These are phyloP conservation scores for Urosaurus nigricauda DNA, from an alignment of 2,797 vertebrate species.

Conservation along the genomic window DNA sequence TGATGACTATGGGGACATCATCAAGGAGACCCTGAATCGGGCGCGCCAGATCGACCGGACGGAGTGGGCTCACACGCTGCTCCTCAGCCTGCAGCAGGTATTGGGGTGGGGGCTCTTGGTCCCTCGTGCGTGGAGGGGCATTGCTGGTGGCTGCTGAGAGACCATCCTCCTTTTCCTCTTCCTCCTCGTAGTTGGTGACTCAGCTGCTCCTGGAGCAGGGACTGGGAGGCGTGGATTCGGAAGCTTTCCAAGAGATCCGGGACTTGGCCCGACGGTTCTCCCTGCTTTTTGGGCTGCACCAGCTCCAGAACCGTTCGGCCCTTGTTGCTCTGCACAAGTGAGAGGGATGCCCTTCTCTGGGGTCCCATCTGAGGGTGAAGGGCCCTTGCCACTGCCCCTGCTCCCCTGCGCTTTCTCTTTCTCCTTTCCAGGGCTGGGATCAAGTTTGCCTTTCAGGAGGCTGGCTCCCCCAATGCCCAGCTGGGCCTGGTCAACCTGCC, in stretches of 20 bases:
- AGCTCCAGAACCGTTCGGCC: slow-evolving; percentile 81
- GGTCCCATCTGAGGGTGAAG: no score
- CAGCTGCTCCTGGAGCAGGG: slow-evolving; percentile 84
- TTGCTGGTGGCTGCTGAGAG: not conserved
- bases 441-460: slow-evolving; percentile 82
- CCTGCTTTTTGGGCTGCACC: slow-evolving; percentile 82
- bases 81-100: no score
- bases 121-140: accelerated
- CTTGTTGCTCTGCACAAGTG: slow-evolving; percentile 87
- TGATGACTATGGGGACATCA: no score
- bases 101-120: not conserved
- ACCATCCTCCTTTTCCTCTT: no score
- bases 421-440: slow-evolving; percentile 84
- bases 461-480: slow-evolving; percentile 51
- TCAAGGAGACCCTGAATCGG: no score
- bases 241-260: slow-evolving; percentile 83
- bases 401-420: no score
- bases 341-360: slow-evolving; percentile 46
- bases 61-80: no score
- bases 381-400: no score
- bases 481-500: slow-evolving; percentile 78
- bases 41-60: no score
- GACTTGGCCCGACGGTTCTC: slow-evolving; percentile 88
- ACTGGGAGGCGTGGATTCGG: slow-evolving; percentile 57
- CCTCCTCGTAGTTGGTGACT: slow-evolving; percentile 71